Evolutionary conservation across 2,113 vertebrate species (phyloP).

Genomic region (Pseudolaguvia tuberculata): DNA sequence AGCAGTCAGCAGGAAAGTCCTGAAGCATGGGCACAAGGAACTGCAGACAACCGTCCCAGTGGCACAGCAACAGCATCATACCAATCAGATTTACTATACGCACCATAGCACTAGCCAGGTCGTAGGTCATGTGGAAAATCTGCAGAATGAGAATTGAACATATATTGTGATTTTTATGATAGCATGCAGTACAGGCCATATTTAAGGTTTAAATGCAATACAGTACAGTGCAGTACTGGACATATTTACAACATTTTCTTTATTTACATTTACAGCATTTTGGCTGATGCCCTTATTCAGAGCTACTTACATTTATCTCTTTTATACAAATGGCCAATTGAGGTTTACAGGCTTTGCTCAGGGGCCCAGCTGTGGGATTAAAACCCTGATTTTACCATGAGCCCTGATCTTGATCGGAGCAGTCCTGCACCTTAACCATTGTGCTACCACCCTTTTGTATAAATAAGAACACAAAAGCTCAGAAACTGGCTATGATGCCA

Average conservation of each 20-base stretch:
- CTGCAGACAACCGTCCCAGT: conserved; percentile 98
- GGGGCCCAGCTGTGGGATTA: too few species aligned
- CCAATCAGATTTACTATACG: conserved; percentile 94
- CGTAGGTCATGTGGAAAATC: conserved; percentile 99
- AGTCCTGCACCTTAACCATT: too few species aligned
- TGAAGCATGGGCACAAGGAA: conserved; percentile 98
- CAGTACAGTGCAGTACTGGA: conserved; percentile 18
- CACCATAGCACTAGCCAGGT: conserved; percentile 94
- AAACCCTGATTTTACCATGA: too few species aligned
- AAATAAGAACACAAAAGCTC: not conserved
- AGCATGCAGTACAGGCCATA: conserved; percentile 43
- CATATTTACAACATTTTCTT: not conserved
- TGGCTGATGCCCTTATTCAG: too few species aligned
- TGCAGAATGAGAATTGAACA: conserved; percentile 51
- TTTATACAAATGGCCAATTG: too few species aligned
- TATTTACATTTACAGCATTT: not conserved
- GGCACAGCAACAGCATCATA: conserved; percentile 98
- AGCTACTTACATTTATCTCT: too few species aligned
- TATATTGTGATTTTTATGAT: conserved; percentile 27
- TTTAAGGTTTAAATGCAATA: conserved; percentile 37
- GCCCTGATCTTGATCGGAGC: too few species aligned
- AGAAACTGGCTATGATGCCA: not conserved
- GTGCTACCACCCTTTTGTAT: not conserved
- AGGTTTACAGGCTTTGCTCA: too few species aligned
- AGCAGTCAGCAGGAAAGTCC: conserved; percentile 92